Percentiles rank a stretch among this genome's conserved stretches.
phyloP scores from a whole-genome alignment of 2,888 invertebrate species.

The Xylota segnis region DNA sequence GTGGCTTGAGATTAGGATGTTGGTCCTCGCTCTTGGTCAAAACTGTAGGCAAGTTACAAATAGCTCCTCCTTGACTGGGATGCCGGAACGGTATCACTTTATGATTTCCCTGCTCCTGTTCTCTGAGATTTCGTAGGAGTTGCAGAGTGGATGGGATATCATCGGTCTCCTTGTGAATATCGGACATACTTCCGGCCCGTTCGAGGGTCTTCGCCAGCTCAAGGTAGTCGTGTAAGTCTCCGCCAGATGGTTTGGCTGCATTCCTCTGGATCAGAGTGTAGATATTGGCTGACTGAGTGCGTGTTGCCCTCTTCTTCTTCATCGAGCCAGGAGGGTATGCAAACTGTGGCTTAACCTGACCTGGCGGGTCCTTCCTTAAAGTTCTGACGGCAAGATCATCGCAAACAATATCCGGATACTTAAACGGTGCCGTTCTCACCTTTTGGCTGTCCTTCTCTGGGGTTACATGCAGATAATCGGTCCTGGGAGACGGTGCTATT shows the following conservation, averaged over 20 bases:
- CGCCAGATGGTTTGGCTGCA: constrained; percentile 84
- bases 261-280: constrained; percentile 90
- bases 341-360: constrained; percentile 79
- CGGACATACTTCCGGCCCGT: constrained; percentile 87
- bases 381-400: constrained; percentile 95
- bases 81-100: constrained; percentile 81
- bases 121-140: constrained; percentile 81
- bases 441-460: constrained; percentile 84
- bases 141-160: constrained; percentile 82
- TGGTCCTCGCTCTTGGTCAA: constrained; percentile 78
- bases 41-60: constrained; percentile 82
- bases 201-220: constrained; percentile 86
- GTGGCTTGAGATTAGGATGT: constrained; percentile 84
- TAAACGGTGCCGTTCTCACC: constrained; percentile 85
- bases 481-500: constrained; percentile 91
- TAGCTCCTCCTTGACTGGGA: constrained; percentile 83
- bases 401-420: constrained; percentile 90
- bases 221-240: constrained; percentile 86
- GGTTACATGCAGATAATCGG: constrained; percentile 93
- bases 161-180: constrained; percentile 83
- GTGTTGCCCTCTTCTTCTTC: constrained; percentile 91
- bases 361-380: constrained; percentile 90
- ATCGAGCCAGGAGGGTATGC: constrained; percentile 84
- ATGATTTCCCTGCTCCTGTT: constrained; percentile 79
- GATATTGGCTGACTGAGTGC: constrained; percentile 93